These are phyloP conservation scores for Premnoplex brunnescens DNA, from an alignment of 2,797 vertebrate genomes.

Conservation along the genomic window DNA sequence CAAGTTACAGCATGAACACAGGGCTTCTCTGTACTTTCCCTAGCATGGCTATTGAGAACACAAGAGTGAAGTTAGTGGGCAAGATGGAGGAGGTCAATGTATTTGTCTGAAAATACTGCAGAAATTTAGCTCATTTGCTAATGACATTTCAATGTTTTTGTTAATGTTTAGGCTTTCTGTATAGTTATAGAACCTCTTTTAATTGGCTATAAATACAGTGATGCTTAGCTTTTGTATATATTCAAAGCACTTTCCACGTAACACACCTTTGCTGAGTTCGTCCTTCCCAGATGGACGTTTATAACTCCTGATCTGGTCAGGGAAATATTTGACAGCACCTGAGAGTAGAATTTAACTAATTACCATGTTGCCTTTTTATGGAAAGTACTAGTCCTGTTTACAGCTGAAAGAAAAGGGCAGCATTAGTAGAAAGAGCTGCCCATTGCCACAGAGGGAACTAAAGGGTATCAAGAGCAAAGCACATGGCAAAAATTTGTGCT, in stretches of 20 bases:
- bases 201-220: not conserved
- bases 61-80: not conserved
- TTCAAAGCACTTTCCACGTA: not conserved
- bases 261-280: not conserved
- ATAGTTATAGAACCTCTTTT: not conserved
- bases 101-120: not conserved
- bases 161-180: not conserved
- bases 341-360: not conserved
- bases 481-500: not conserved
- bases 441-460: not conserved
- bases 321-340: not conserved
- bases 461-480: not conserved
- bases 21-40: not conserved
- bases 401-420: not conserved
- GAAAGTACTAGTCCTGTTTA: not conserved
- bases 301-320: not conserved
- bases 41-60: not conserved
- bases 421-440: not conserved
- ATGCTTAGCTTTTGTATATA: not conserved
- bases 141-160: not conserved
- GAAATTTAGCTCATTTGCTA: not conserved
- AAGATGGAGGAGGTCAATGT: not conserved
- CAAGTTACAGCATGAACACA: not conserved
- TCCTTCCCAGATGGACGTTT: not conserved
- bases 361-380: not conserved